Evolutionary conservation across 2,113 vertebrate species (phyloP).

Genomic region (Corydoras maculifer): DNA sequence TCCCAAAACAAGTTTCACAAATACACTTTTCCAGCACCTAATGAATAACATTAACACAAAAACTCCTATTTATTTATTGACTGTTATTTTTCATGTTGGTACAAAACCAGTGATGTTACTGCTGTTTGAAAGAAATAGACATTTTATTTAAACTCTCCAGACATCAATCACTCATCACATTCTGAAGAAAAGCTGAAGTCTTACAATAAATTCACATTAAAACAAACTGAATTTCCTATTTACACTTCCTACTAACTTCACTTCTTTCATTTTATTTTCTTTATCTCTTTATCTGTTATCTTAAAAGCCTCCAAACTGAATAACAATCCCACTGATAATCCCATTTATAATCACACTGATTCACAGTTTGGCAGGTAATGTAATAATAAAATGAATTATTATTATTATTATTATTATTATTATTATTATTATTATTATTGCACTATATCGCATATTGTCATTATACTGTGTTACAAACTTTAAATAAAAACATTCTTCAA

Average conservation of each 20-base stretch:
- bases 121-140: not conserved
- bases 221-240: not conserved
- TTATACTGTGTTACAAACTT: not conserved
- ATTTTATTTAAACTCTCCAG: not conserved
- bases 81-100: too few species aligned
- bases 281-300: not conserved
- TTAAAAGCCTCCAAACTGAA: not conserved
- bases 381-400: not conserved
- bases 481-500: not conserved
- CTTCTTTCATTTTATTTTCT: not conserved
- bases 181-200: not conserved
- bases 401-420: not conserved
- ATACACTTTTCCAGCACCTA: too few species aligned
- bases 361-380: not conserved
- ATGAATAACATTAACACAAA: too few species aligned
- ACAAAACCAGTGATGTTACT: too few species aligned
- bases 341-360: not conserved
- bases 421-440: not conserved
- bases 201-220: constrained; percentile 20
- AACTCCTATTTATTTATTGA: too few species aligned
- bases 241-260: not conserved
- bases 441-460: not conserved
- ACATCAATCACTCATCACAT: constrained; percentile 3
- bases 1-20: too few species aligned
- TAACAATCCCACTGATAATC: not conserved